Conservation (phyloP, 1,140 invertebrate genomes). For the Calliphora vicina region DNA sequence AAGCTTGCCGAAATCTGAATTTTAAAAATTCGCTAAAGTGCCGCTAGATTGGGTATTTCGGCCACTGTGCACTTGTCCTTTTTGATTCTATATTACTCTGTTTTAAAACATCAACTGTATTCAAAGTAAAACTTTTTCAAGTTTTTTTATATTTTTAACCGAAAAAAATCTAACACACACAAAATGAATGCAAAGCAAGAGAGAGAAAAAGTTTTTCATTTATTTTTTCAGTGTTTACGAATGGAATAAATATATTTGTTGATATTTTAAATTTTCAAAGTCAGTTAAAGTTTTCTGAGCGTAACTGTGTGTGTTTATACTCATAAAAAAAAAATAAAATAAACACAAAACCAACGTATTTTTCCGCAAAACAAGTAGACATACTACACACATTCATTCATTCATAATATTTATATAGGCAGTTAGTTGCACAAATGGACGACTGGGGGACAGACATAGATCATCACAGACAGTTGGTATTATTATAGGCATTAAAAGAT, state of each 20-base stretch:
- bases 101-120: background rate
- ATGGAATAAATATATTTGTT: background rate
- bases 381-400: background rate
- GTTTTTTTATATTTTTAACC: background rate
- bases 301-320: background rate
- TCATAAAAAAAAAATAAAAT: background rate
- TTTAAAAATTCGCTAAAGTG: too few relatives aligned
- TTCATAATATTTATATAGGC: too few relatives aligned
- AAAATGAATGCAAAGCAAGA: too few relatives aligned
- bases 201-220: background rate
- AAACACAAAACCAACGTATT: background rate
- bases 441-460: background rate
- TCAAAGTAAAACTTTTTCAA: background rate
- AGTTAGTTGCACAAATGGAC: background rate
- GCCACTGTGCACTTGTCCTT: background rate
- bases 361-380: background rate
- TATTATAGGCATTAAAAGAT: constrained; percentile 6
- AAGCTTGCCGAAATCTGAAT: too few relatives aligned
- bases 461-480: background rate
- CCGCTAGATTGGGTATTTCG: too few relatives aligned
- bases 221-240: background rate
- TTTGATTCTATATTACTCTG: background rate
- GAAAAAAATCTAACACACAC: background rate
- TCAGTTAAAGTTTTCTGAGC: background rate
- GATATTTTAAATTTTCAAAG: background rate